Evolutionary conservation across 2,797 vertebrate species (phyloP).

Genomic region (Champsocephalus esox): DNA sequence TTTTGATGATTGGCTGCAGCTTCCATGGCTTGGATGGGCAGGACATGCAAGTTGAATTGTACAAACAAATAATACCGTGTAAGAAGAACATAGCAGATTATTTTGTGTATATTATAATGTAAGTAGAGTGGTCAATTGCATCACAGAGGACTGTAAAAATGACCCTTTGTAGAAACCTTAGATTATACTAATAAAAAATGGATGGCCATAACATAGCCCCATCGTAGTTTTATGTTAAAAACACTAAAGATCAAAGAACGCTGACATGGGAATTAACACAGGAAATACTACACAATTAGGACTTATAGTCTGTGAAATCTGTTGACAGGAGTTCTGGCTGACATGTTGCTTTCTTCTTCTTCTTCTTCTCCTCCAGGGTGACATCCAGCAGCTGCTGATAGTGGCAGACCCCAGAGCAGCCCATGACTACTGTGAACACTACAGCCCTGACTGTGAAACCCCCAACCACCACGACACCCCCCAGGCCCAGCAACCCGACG

Average conservation of each 20-base stretch:
- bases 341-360: conserved; percentile 13
- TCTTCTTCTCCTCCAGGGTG: conserved; percentile 87
- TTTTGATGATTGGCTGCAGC: conserved; percentile 9
- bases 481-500: conserved; percentile 94
- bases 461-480: conserved; percentile 88
- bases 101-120: not conserved
- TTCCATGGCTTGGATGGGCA: conserved; percentile 3
- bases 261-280: conserved; percentile 25
- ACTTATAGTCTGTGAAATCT: conserved; percentile 22
- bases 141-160: not conserved
- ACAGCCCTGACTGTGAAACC: conserved; percentile 96
- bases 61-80: not conserved
- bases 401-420: conserved; percentile 93
- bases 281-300: not conserved
- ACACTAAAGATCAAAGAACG: conserved; percentile 15
- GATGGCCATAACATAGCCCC: conserved; percentile 32
- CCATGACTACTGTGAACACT: conserved; percentile 97
- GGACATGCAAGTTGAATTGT: not conserved
- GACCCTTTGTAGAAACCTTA: not conserved
- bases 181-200: conserved; percentile 17
- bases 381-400: conserved; percentile 97
- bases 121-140: not conserved
- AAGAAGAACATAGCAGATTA: not conserved
- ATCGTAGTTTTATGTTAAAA: conserved; percentile 7
- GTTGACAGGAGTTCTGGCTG: conserved; percentile 25